Base-by-base conservation (phyloP, 2,888 invertebrate genomes). In the Heteromyza rotundicornis region DNA sequence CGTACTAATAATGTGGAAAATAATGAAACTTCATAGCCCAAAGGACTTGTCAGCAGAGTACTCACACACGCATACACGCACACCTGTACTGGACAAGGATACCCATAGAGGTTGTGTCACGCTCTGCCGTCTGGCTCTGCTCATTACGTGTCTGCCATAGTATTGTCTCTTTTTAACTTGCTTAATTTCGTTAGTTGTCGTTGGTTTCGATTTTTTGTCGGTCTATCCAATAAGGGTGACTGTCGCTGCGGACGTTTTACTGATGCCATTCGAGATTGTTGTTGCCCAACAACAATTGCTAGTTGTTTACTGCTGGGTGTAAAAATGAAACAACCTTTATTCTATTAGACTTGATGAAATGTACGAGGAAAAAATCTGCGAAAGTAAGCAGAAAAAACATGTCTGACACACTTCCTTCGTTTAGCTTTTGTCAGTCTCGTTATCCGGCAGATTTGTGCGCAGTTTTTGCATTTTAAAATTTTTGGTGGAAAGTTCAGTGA, bases 1-100 rank as follows among this genome's bases (percentile, higher is more conserved):
- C 76, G 72, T 75, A 75, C 77, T 77, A 77, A 76, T 77, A 77
- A 77, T 76, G 74, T 73, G 72, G 69, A 76, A 75, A 74, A 76
- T 77, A 77, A 77, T 76, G 74, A 74, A 75, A 69, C 73, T 69
- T 68, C 67, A 62, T 59, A 40, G 62, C 63, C 51, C 32, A 49
- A 59, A 61, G 60, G 60, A 59, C 59, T 23, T 50, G 23, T 17
- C 20, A n/a, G n/a, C n/a, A n/a, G n/a, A n/a, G 19, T 35, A n/a
- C 16, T 58, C 47, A 35, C 49, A 22, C 12, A 53, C 51, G 24
- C 66, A 23, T 59, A 55, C 62, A 64, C 64, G 57, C 69, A 61
- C 55, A 57, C 20, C 50, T 14, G 17, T 14, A 32, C 32, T n/a
- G 19, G 51, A 56, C 59, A 56, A 50, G 47, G 59, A 58, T 27